Percentiles rank a stretch among this genome's conserved stretches.
Evolutionary conservation across 1,140 invertebrate genomes (phyloP).

Genomic region (Drosophila ogumai): DNA sequence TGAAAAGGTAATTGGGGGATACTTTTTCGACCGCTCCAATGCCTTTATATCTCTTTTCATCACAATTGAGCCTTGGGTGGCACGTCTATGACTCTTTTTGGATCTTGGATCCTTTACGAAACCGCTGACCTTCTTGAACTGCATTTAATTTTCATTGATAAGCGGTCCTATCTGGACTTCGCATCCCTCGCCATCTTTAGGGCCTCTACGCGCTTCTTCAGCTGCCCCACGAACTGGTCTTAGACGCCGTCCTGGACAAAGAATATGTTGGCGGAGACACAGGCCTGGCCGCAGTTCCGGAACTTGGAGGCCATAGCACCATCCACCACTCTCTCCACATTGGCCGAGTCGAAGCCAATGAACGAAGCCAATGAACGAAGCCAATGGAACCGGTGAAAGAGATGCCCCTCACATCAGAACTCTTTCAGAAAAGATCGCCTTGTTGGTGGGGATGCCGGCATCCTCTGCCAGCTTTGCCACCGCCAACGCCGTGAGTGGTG

Average conservation of each 20-base stretch:
- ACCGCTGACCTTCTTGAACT: slow-evolving; percentile 92
- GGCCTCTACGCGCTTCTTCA: slow-evolving; percentile 89
- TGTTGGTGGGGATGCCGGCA: slow-evolving; percentile 92
- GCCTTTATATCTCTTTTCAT: too few species aligned
- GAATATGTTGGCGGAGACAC: slow-evolving; percentile 97
- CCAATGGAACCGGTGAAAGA: slow-evolving; percentile 98
- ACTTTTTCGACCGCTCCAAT: too few species aligned
- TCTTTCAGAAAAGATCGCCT: slow-evolving; percentile 93
- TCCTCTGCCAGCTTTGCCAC: slow-evolving; percentile 91
- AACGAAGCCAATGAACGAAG: too few species aligned
- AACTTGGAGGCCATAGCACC: slow-evolving; percentile 97
- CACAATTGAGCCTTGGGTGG: too few species aligned
- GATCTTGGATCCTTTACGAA: slow-evolving; percentile 93
- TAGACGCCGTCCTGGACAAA: slow-evolving; percentile 94
- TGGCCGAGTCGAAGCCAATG: slow-evolving; percentile 97
- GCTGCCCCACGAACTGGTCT: slow-evolving; percentile 92
- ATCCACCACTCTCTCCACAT: slow-evolving; percentile 94
- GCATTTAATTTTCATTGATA: slow-evolving; percentile 95
- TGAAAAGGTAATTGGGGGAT: too few species aligned
- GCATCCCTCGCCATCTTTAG: slow-evolving; percentile 91
- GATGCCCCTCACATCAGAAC: slow-evolving; percentile 93
- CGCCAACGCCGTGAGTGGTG: slow-evolving; percentile 96
- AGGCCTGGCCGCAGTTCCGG: slow-evolving; percentile 98
- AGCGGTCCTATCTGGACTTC: slow-evolving; percentile 95
- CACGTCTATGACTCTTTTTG: too few species aligned